These are phyloP conservation scores for Tridacna gigas DNA, from an alignment of 2,888 invertebrate genomes.

Conservation along the genomic window DNA sequence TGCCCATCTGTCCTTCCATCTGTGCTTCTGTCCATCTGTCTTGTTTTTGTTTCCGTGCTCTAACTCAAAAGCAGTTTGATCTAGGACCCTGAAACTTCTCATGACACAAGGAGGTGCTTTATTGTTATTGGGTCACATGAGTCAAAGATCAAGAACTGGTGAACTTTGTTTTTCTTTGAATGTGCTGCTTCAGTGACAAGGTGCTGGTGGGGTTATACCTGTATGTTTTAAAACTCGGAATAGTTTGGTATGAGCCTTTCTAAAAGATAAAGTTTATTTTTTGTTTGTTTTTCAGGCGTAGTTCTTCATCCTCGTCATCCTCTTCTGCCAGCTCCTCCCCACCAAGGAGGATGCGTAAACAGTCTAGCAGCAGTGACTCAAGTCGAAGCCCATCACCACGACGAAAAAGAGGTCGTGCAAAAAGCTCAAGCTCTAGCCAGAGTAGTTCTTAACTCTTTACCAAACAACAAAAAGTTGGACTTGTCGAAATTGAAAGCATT, in stretches of 20 bases:
- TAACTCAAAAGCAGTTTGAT: too few relatives aligned
- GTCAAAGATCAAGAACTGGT: too few relatives aligned
- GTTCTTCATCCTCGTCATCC: slow-evolving; percentile 54
- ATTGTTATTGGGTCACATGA: too few relatives aligned
- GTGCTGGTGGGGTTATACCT: too few relatives aligned
- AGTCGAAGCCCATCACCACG: slow-evolving; percentile 45
- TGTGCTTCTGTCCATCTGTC: too few relatives aligned
- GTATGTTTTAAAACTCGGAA: too few relatives aligned
- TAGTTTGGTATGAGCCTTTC: neutral
- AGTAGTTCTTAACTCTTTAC: slow-evolving; percentile 20
- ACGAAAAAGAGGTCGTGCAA: slow-evolving; percentile 30
- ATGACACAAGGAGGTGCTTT: too few relatives aligned
- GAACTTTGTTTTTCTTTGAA: too few relatives aligned
- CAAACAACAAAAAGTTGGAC: neutral
- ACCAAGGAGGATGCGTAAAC: slow-evolving; percentile 44
- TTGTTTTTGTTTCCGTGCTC: too few relatives aligned
- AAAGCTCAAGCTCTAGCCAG: slow-evolving; percentile 42
- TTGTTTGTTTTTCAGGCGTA: slow-evolving; percentile 40
- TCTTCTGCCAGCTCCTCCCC: slow-evolving; percentile 42
- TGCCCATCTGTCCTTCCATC: too few relatives aligned
- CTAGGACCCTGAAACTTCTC: too few relatives aligned
- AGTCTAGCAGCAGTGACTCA: slow-evolving; percentile 60
- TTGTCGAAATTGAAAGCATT: neutral
- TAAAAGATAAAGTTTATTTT: neutral
- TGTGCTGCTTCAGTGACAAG: too few relatives aligned